Conservation (phyloP, 2,797 vertebrate genomes). For the Ctenopoma kingsleyae region DNA sequence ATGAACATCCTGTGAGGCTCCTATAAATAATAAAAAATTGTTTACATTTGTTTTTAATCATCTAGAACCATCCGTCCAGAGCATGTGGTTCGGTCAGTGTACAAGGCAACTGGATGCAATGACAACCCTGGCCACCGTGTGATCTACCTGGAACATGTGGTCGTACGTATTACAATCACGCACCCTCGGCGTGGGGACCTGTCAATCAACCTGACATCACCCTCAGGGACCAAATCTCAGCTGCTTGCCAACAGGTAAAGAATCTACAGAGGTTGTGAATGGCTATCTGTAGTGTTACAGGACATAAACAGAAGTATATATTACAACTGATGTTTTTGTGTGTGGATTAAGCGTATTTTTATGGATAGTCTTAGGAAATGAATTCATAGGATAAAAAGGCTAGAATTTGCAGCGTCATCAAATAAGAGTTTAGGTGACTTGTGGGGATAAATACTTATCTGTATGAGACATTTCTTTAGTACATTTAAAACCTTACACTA, state of each 20-base stretch:
- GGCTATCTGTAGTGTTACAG: not conserved
- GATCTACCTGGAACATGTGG: constrained; percentile 97
- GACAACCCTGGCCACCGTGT: constrained; percentile 96
- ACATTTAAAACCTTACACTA: no score
- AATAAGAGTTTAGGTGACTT: no score
- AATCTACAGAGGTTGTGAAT: not conserved
- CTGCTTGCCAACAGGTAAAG: constrained; percentile 96
- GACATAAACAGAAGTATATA: not conserved
- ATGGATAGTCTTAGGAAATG: not conserved
- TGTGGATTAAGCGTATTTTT: no score
- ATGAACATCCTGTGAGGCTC: no score
- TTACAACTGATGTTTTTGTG: no score
- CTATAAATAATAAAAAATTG: not conserved
- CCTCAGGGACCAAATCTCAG: constrained; percentile 98
- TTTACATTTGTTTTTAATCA: not conserved
- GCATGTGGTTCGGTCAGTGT: constrained; percentile 94
- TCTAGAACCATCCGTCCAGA: constrained; percentile 96
- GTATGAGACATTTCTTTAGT: not conserved
- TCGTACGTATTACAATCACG: constrained; percentile 96
- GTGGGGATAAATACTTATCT: no score
- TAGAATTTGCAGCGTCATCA: no score
- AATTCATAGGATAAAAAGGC: not conserved
- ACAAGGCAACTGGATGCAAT: constrained; percentile 96
- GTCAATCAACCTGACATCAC: constrained; percentile 98
- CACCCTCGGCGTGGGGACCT: constrained; percentile 96